Conservation (phyloP, 2,888 invertebrate species). For the Chymomyza procnemis region DNA sequence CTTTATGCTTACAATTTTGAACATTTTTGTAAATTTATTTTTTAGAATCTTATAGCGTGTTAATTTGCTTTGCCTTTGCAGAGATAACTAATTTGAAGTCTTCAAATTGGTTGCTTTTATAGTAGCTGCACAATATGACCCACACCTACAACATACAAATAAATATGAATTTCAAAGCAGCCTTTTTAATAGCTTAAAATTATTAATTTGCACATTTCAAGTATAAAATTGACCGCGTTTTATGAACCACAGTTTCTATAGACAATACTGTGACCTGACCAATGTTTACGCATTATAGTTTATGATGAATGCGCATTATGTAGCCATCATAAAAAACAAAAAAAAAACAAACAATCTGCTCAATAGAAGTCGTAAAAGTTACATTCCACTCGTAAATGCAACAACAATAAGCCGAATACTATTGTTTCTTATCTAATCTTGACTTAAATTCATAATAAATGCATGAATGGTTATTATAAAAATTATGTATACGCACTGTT, state of each 20-base stretch:
- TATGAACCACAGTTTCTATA: not conserved
- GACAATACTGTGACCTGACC: not conserved
- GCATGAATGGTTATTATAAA: conserved; percentile 24
- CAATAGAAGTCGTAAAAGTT: not conserved
- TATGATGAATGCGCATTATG: not conserved
- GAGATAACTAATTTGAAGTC: conserved; percentile 55
- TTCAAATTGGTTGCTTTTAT: conserved; percentile 47
- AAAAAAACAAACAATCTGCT: not conserved
- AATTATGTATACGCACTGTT: conserved; percentile 8
- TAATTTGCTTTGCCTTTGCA: conserved; percentile 30
- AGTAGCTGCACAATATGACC: conserved; percentile 50
- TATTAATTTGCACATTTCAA: conserved; percentile 58
- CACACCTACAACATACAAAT: conserved; percentile 54
- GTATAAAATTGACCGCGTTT: conserved; percentile 64
- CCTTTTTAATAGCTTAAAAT: conserved; percentile 39
- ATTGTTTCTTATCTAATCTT: conserved; percentile 40
- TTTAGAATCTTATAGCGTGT: conserved; percentile 6
- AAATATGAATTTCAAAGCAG: conserved; percentile 44
- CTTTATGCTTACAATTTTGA: conserved; percentile 56
- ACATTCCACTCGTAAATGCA: conserved; percentile 16
- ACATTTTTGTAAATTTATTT: conserved; percentile 44
- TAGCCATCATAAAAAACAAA: not conserved
- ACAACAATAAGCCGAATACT: not conserved
- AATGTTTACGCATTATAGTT: not conserved
- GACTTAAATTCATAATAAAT: conserved; percentile 52